Base-by-base conservation (phyloP, 2,797 vertebrate genomes). In the Onychomys torridus region DNA sequence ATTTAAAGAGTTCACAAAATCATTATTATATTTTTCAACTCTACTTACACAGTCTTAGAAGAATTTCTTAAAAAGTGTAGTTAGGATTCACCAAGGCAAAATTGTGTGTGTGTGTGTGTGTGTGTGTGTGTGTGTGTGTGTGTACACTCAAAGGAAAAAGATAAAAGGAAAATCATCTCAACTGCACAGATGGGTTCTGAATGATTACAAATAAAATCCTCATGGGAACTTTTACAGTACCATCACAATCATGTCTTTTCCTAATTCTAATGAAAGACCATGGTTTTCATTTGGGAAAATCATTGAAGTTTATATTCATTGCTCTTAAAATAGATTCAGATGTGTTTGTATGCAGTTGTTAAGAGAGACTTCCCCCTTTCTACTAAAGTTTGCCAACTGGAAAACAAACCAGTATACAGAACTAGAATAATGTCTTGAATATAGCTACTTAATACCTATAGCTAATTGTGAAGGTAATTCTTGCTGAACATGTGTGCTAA, bases 271-370 rank as follows among this genome's bases (percentile, higher is more conserved):
- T 92, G 69, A 93, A 97, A 95, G 92, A 89, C 76, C 11, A 63
- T 83, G 3, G n/a, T 86, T 95, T 97, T 94, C 61, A 93, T 63
- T 88, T 94, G 67, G 87, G 29, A 19, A 94, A 93, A 73, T 25
- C 73, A 91, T 55, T 94, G 25, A 95, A 29, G 34, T 97, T 96
- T 97, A 95, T 61, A 92, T 89, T 95, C 91, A 65, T 81, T 93
- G 81, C 37, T 16, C 78, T 77, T 90, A 63, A 37, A 85, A 90
- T 17, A 90, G 85, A 65, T 37, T 34, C 55, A 91, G 49, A 95
- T 76, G 10, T 96, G 57, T 93, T 92, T 82, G 19, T 63, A 3
- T 71, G 52, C 9, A 46, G 59, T 93, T 96, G 21, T 83, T 97
- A 52, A 14, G 91, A 96, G 55, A 94, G 4, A 79, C 25, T 92